phyloP scores from a whole-genome alignment of 2,888 invertebrate species.

The Atethmia centrago region DNA sequence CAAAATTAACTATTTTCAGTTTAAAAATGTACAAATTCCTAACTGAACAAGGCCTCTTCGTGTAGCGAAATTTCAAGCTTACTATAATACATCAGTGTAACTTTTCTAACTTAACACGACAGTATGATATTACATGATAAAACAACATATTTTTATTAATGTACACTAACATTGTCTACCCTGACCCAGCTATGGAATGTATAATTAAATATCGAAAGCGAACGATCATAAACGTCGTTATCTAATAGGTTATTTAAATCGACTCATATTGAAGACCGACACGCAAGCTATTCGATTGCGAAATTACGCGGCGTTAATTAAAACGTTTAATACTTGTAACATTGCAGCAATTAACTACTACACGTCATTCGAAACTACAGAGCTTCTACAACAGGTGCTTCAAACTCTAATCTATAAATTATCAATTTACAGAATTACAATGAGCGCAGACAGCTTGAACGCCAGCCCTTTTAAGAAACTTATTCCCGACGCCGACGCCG shows the following conservation, averaged over 20 bases:
- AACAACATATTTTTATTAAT: not conserved
- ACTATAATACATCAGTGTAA: too few species aligned
- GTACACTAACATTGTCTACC: not conserved
- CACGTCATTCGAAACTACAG: constrained; percentile 54
- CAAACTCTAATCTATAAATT: constrained; percentile 48
- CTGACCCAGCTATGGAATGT: constrained; percentile 25
- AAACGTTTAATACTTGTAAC: constrained; percentile 44
- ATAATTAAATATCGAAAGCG: constrained; percentile 34
- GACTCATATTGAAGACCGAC: constrained; percentile 39
- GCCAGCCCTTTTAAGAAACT: constrained; percentile 79
- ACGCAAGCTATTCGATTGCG: constrained; percentile 50
- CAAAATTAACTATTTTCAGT: not conserved
- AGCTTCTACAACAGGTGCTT: constrained; percentile 52
- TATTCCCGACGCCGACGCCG: constrained; percentile 62
- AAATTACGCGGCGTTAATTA: constrained; percentile 53
- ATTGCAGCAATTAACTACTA: constrained; percentile 42
- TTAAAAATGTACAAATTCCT: not conserved
- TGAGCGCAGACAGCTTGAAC: constrained; percentile 89
- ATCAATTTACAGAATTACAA: constrained; percentile 81
- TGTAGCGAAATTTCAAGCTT: not conserved
- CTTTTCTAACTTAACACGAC: not conserved
- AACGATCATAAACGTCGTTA: constrained; percentile 37
- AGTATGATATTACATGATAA: not conserved
- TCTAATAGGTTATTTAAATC: constrained; percentile 58
- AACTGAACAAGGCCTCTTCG: not conserved